Conservation (phyloP, 2,888 invertebrate genomes). For the Troilus luridus region DNA sequence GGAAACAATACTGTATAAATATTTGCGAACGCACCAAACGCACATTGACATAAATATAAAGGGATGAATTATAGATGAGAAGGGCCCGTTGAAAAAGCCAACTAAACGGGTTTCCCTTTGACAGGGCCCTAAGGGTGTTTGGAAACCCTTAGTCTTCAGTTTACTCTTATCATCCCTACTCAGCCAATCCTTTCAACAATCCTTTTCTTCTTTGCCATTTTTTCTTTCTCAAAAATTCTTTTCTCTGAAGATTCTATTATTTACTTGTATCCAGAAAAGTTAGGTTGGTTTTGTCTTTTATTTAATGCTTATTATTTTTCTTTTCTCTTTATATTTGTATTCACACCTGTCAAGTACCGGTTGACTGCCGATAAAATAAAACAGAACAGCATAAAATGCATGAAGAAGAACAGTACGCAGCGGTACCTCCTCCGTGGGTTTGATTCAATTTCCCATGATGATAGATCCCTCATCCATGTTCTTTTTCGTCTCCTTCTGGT, state of each 20-base stretch:
- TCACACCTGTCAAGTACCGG: no score
- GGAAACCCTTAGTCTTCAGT: constrained; percentile 35
- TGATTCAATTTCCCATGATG: no score
- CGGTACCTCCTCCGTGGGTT: no score
- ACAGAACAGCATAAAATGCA: no score
- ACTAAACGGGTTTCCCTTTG: constrained; percentile 35
- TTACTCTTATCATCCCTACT: constrained; percentile 16
- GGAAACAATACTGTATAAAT: not conserved
- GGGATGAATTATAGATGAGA: constrained; percentile 21
- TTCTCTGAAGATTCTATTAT: not conserved
- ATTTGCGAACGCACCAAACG: not conserved
- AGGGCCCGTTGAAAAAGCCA: constrained; percentile 1
- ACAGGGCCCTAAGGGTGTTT: constrained; percentile 37
- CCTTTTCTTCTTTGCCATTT: not conserved
- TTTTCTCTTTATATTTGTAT: no score
- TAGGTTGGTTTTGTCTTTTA: not conserved
- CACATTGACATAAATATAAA: not conserved
- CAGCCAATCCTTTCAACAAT: not conserved
- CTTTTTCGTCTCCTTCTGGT: no score
- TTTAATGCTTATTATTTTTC: not conserved
- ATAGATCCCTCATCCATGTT: no score
- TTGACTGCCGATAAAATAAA: no score
- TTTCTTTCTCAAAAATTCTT: not conserved
- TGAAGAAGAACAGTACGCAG: no score
- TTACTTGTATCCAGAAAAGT: not conserved